Conservation (phyloP, 1,140 invertebrate genomes). For the Lineus longissimus region DNA sequence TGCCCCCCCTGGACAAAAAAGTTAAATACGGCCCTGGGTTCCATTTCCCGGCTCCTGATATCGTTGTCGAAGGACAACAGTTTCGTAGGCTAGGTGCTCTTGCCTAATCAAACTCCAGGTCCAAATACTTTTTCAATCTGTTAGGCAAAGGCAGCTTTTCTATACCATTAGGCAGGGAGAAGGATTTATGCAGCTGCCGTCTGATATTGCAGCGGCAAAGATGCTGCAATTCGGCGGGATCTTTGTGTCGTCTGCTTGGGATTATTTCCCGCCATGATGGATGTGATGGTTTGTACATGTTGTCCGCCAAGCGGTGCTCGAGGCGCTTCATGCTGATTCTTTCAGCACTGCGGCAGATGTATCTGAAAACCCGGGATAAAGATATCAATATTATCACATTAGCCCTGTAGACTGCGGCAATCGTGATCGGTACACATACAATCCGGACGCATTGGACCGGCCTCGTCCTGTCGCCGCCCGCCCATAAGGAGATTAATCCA, state of each 20-base stretch:
- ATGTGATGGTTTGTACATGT: not conserved
- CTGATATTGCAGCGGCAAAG: not conserved
- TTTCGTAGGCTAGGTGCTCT: too few relatives aligned
- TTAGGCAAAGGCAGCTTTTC: not conserved
- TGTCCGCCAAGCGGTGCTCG: not conserved
- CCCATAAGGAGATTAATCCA: too few relatives aligned
- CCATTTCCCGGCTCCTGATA: too few relatives aligned
- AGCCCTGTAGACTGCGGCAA: too few relatives aligned
- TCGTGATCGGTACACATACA: too few relatives aligned
- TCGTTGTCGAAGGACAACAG: too few relatives aligned
- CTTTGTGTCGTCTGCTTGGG: not conserved
- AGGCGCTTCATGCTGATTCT: not conserved
- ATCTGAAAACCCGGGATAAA: too few relatives aligned
- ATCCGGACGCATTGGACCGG: too few relatives aligned
- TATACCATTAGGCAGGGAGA: not conserved
- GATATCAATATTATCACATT: too few relatives aligned
- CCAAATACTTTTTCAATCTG: not conserved
- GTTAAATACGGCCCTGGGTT: too few relatives aligned
- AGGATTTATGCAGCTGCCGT: not conserved
- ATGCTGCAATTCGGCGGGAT: not conserved
- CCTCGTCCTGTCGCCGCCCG: too few relatives aligned
- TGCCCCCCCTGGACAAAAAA: too few relatives aligned
- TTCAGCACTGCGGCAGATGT: not conserved
- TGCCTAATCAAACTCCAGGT: not conserved
- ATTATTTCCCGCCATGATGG: not conserved